Evolutionary conservation across 2,888 invertebrate genomes (phyloP), one percentile per base, ranked within the genome.

Genomic region (Rotaria magnacalcarata): DNA sequence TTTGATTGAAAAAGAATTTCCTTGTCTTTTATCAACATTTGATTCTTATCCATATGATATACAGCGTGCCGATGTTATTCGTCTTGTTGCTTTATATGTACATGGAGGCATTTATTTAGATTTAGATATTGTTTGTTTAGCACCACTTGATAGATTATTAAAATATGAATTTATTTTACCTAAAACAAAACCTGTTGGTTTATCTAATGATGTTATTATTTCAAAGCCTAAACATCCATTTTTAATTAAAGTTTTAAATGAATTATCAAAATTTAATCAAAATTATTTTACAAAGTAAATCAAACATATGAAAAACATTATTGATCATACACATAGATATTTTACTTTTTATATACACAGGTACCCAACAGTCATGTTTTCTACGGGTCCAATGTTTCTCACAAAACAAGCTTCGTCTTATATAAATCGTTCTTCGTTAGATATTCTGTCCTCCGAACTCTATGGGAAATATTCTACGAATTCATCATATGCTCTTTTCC

Each of bases 31-130:
- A 34, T 50, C 85, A 8, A 87, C 87, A 1, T 88, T 80, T 60
- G 74, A 58, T n/a, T 86, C 84, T 24, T 88, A 88, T 85, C 85
- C 86, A 2, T 87, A 87, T 85, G 67, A 84, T 27, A 88, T 88
- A 47, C 87, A 87, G 58, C 74, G 87, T 21, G 85, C 87, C 84
- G 88, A 88, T 56, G 87, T 87, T 19, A 87, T 84, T 21, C 80
- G 87, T 58, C 87, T 87, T 58, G 87, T 88, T 85, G 86, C 88
- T 11, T 86, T 88, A 8, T 87, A 87, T 67, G 87, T 86, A n/a
- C 86, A 87, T 50, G 88, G 88, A 14, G 88, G 88, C 4, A 75
- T 88, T n/a, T 88, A 88, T 85, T 41, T 88, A 7, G 88, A 88
- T 84, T 54, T 88, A n/a, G 88, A 88, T 75, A 75, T 87, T 14